phyloP scores from a whole-genome alignment of 2,888 invertebrate species.

The Pharmacophagus antenor region DNA sequence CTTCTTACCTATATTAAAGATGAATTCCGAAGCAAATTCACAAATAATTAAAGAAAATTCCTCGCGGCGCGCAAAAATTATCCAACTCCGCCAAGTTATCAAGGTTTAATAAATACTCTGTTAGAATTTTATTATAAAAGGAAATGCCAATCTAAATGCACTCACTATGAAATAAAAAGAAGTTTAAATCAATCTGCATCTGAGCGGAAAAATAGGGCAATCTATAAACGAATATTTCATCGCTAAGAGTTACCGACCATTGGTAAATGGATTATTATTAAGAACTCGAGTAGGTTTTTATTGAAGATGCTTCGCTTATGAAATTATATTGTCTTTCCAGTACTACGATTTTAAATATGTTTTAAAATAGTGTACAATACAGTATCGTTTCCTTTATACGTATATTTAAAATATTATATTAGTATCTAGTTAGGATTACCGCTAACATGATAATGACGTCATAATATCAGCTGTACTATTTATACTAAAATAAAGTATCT shows the following conservation, averaged over 20 bases:
- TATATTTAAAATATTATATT: too few relatives aligned
- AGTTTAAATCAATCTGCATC: conserved; percentile 47
- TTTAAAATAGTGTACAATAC: too few relatives aligned
- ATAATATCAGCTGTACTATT: too few relatives aligned
- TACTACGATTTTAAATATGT: too few relatives aligned
- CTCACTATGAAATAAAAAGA: conserved; percentile 53
- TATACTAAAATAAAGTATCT: too few relatives aligned
- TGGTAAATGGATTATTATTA: conserved; percentile 46
- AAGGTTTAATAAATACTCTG: conserved; percentile 52
- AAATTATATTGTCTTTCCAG: background rate
- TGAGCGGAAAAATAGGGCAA: conserved; percentile 48
- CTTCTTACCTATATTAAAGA: background rate
- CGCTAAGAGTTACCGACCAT: conserved; percentile 41
- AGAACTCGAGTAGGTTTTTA: conserved; percentile 12
- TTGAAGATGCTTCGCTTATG: conserved; percentile 3
- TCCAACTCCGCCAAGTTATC: conserved; percentile 26
- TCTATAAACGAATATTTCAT: conserved; percentile 62
- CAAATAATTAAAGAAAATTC: background rate
- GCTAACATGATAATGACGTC: too few relatives aligned
- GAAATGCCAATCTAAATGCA: conserved; percentile 67
- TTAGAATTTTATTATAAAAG: conserved; percentile 60
- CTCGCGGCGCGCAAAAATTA: background rate
- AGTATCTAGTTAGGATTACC: too few relatives aligned
- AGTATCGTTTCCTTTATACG: too few relatives aligned
- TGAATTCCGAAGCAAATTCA: background rate